Percentiles rank a stretch among this genome's conserved stretches.
phyloP scores from a whole-genome alignment of 2,113 vertebrate species.

The Gymnobelideus leadbeateri region DNA sequence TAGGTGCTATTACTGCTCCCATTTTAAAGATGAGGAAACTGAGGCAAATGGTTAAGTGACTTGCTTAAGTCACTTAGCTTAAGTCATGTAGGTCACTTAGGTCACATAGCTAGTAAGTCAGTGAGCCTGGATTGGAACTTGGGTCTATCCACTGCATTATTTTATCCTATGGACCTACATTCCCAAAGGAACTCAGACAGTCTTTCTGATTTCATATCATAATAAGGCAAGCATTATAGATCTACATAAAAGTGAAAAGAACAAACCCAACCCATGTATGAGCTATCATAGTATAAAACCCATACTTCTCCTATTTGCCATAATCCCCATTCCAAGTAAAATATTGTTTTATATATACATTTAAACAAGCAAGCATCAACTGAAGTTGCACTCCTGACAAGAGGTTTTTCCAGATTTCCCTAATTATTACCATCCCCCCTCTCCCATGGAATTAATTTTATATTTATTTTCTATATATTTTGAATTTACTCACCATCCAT shows the following conservation, averaged over 20 bases:
- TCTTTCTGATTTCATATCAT: neutral
- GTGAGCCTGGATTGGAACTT: neutral
- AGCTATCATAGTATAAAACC: neutral
- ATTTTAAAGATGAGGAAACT: neutral
- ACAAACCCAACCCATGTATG: neutral
- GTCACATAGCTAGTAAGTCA: neutral
- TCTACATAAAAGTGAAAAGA: neutral
- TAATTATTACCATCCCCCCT: neutral
- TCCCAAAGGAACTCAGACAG: too few relatives aligned
- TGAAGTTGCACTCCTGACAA: neutral
- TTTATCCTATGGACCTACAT: neutral
- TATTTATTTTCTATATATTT: neutral
- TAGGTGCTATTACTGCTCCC: neutral
- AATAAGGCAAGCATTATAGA: neutral
- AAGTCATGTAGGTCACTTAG: too few relatives aligned
- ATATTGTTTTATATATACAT: neutral
- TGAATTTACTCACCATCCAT: neutral
- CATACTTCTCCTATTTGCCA: too few relatives aligned
- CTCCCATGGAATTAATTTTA: neutral
- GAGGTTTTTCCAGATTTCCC: neutral
- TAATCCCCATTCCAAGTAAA: neutral
- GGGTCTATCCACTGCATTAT: neutral
- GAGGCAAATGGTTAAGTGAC: neutral
- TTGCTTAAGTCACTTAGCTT: neutral
- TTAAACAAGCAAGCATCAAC: neutral